A percentile compares a stretch with the other conserved stretches of the same genome.
phyloP scores from a whole-genome alignment of 2,888 invertebrate species.

The Folsomia candida region DNA sequence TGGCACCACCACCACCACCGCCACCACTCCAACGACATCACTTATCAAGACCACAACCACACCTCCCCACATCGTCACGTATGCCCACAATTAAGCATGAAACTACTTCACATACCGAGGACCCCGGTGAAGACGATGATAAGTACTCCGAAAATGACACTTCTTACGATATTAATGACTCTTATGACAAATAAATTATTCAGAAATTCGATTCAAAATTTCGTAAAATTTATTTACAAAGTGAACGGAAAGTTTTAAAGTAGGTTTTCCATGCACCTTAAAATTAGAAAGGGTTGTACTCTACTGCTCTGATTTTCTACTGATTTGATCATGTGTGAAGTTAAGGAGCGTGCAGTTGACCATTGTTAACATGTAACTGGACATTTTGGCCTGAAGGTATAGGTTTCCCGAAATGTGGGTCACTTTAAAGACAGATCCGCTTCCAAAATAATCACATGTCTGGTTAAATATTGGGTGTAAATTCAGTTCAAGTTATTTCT shows the following conservation, averaged over 20 bases:
- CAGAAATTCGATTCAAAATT: no score
- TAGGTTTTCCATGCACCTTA: no score
- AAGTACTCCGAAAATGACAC: not conserved
- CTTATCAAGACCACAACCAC: not conserved
- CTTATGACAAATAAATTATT: not conserved
- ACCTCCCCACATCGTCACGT: not conserved
- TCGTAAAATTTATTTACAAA: no score
- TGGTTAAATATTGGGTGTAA: no score
- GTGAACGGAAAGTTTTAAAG: no score
- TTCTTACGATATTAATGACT: not conserved
- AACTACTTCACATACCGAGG: not conserved
- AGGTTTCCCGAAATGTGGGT: not conserved
- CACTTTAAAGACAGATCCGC: not conserved
- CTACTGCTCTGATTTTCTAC: not conserved
- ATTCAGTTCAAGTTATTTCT: no score
- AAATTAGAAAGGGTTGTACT: not conserved
- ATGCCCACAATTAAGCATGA: no score
- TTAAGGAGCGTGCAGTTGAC: not conserved
- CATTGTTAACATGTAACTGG: not conserved
- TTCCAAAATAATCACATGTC: no score
- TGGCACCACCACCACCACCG: not conserved
- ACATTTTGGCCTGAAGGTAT: not conserved
- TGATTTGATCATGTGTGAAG: no score
- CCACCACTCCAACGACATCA: no score
- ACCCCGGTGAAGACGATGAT: not conserved